These are phyloP conservation scores for Ochotona curzoniae DNA, from an alignment of 2,113 vertebrate species.

Conservation along the genomic window DNA sequence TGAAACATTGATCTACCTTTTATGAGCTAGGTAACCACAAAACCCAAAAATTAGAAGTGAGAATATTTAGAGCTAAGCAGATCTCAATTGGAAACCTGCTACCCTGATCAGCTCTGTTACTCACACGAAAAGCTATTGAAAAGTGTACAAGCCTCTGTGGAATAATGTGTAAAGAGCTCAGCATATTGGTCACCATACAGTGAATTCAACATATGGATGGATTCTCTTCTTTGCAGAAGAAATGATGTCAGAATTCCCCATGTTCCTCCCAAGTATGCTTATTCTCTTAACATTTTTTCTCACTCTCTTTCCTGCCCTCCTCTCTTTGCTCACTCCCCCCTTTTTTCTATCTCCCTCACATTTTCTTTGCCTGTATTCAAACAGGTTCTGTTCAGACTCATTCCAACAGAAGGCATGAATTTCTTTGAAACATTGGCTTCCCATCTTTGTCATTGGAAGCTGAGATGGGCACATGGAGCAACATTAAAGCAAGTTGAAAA, in stretches of 20 bases:
- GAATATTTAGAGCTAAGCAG: background rate
- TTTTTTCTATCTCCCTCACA: constrained; percentile 43
- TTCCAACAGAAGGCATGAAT: constrained; percentile 11
- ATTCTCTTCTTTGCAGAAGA: background rate
- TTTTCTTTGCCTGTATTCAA: constrained; percentile 49
- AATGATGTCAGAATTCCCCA: background rate
- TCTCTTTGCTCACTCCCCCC: background rate
- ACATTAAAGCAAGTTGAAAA: constrained; percentile 49
- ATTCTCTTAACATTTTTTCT: background rate
- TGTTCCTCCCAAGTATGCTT: background rate
- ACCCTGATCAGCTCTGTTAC: background rate
- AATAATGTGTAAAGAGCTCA: background rate
- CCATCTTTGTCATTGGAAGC: background rate
- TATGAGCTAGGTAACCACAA: background rate
- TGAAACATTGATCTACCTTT: background rate
- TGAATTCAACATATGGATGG: background rate
- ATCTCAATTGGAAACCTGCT: background rate
- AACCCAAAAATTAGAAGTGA: background rate
- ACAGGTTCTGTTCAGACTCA: background rate
- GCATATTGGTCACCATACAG: background rate
- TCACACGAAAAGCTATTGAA: background rate
- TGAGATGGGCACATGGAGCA: background rate
- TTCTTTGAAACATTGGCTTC: background rate
- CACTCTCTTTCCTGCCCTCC: background rate
- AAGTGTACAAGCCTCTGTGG: background rate